Evolutionary conservation across 2,797 vertebrate genomes (phyloP).

Genomic region (Squalus acanthias): DNA sequence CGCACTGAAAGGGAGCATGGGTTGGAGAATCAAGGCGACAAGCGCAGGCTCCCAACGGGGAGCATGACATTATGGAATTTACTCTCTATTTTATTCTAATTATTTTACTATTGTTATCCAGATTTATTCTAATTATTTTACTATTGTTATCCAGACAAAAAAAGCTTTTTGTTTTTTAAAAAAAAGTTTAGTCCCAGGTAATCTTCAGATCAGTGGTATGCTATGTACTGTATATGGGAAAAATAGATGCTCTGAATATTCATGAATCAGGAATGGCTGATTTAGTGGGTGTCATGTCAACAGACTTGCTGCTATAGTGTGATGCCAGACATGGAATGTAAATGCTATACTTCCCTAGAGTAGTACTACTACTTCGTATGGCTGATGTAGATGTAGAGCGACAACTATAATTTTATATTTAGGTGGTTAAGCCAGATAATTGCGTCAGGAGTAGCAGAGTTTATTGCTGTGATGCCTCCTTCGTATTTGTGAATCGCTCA

Average conservation of each 20-base stretch:
- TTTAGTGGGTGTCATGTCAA: neutral
- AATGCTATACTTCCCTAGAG: neutral
- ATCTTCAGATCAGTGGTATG: neutral
- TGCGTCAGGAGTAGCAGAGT: too few relatives aligned
- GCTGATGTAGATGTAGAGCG: too few relatives aligned
- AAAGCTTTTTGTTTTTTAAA: neutral
- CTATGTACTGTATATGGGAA: neutral
- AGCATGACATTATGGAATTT: too few relatives aligned
- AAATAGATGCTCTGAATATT: neutral
- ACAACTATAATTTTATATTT: too few relatives aligned
- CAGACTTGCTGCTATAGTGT: neutral
- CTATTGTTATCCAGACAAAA: neutral
- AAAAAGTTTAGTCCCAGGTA: neutral
- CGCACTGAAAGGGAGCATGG: neutral
- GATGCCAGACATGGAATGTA: neutral
- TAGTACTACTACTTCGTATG: too few relatives aligned
- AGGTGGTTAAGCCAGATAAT: too few relatives aligned
- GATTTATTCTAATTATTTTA: neutral
- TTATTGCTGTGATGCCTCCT: too few relatives aligned
- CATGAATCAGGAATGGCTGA: neutral
- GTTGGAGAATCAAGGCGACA: neutral
- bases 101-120: neutral
- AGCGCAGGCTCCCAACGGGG: neutral
- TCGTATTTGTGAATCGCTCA: too few relatives aligned
- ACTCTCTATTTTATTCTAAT: neutral